These are phyloP conservation scores for Rhizomys pruinosus DNA, from an alignment of 2,113 vertebrate species.

Conservation along the genomic window DNA sequence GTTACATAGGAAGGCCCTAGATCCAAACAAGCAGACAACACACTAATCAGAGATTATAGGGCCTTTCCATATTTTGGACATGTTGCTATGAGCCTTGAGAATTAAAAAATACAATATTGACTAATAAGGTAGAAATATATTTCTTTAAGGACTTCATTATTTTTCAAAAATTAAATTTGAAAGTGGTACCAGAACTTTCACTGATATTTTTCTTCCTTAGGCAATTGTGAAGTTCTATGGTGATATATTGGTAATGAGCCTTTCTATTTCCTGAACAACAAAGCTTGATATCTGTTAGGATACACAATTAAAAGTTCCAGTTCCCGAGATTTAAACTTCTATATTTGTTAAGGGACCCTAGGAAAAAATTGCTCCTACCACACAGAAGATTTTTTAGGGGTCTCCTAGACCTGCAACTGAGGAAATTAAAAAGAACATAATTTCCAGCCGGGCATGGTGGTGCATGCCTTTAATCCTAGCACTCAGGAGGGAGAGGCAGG, in stretches of 20 bases:
- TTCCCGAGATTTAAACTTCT: neutral
- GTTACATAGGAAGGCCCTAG: neutral
- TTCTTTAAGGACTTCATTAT: no score
- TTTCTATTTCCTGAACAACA: neutral
- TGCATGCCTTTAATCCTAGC: no score
- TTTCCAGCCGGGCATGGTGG: no score
- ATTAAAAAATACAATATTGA: neutral
- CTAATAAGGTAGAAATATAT: neutral
- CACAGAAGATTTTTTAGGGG: neutral
- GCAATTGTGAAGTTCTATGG: neutral
- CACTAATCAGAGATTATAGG: neutral
- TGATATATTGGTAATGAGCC: neutral
- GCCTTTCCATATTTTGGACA: neutral
- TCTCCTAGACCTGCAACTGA: neutral
- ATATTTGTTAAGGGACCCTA: neutral
- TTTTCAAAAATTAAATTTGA: constrained; percentile 23
- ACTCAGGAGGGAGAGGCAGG: no score
- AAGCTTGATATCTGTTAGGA: neutral
- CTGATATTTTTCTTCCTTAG: neutral
- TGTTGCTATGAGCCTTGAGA: neutral
- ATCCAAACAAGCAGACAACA: neutral
- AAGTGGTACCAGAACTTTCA: neutral
- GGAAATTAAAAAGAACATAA: neutral
- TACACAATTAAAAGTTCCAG: neutral
- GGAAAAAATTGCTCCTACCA: neutral